Conservation (phyloP, 2,113 vertebrate genomes). For the Menidia beryllina region DNA sequence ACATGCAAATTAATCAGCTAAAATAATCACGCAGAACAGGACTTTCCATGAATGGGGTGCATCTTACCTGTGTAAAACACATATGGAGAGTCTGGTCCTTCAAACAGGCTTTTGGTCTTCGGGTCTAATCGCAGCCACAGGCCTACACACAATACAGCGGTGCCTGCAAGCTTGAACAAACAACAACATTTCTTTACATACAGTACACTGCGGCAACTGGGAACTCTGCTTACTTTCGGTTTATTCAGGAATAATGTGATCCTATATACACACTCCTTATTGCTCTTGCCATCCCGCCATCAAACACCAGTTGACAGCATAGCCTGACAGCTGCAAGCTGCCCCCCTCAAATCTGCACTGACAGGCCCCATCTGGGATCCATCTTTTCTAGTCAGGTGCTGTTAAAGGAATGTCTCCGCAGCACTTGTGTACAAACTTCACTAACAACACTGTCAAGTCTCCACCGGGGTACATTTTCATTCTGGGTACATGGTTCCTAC, state of each 20-base stretch:
- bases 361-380: constrained; percentile 6
- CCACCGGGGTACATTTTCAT: background rate
- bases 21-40: background rate
- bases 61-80: constrained; percentile 73
- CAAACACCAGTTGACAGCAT: constrained; percentile 9
- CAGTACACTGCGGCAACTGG: background rate
- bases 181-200: constrained; percentile 10
- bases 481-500: background rate
- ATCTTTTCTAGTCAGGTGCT: constrained; percentile 3
- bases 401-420: background rate
- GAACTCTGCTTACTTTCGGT: background rate
- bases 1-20: constrained; percentile 2
- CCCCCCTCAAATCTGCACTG: constrained; percentile 5
- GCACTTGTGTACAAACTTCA: background rate
- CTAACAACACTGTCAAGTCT: background rate
- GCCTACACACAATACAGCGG: constrained; percentile 68
- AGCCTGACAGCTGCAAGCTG: background rate
- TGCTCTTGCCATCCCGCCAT: background rate
- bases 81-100: constrained; percentile 63
- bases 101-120: constrained; percentile 74
- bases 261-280: background rate
- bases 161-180: constrained; percentile 71
- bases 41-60: background rate
- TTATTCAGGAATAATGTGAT: background rate
- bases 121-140: constrained; percentile 73